Evolutionary conservation across 64 coral and sea anemone genomes (phyloP).

Genomic region (Platygyra sinensis): DNA sequence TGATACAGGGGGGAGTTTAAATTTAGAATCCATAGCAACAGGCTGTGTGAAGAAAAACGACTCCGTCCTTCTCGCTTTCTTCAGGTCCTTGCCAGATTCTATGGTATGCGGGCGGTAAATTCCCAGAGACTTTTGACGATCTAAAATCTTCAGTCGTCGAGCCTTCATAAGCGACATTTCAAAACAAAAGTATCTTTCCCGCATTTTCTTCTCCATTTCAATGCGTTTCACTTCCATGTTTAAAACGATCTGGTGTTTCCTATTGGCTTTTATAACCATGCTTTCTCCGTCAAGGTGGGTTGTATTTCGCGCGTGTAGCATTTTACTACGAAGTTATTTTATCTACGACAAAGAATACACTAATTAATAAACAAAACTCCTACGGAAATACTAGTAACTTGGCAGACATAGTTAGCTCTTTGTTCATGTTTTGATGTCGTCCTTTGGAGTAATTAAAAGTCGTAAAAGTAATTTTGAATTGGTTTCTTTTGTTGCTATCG

Average conservation of each 20-base stretch:
- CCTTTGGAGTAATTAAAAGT: too few relatives aligned
- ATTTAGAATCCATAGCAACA: slow-evolving; percentile 58
- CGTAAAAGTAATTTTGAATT: too few relatives aligned
- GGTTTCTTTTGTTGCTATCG: too few relatives aligned
- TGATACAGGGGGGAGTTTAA: slow-evolving; percentile 47
- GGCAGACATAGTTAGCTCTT: too few relatives aligned
- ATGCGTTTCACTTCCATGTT: slow-evolving; percentile 50
- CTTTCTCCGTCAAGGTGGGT: slow-evolving; percentile 21
- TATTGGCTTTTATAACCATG: slow-evolving; percentile 57
- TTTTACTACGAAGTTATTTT: background rate
- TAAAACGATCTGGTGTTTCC: slow-evolving; percentile 65
- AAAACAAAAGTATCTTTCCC: slow-evolving; percentile 60
- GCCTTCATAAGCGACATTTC: slow-evolving; percentile 46
- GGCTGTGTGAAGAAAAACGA: slow-evolving; percentile 37
- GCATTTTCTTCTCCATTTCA: slow-evolving; percentile 65
- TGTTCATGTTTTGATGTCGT: too few relatives aligned
- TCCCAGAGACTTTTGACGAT: slow-evolving; percentile 57
- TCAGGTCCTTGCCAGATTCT: background rate
- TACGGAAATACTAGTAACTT: too few relatives aligned
- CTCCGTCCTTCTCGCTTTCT: background rate
- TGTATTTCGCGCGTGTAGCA: background rate
- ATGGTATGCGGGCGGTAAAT: slow-evolving; percentile 46
- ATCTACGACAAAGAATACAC: too few relatives aligned
- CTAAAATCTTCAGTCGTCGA: slow-evolving; percentile 22
- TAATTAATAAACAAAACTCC: too few relatives aligned